These are phyloP conservation scores for Ctenosaura bakeri DNA, from an alignment of 2,797 vertebrate species.

Conservation along the genomic window DNA sequence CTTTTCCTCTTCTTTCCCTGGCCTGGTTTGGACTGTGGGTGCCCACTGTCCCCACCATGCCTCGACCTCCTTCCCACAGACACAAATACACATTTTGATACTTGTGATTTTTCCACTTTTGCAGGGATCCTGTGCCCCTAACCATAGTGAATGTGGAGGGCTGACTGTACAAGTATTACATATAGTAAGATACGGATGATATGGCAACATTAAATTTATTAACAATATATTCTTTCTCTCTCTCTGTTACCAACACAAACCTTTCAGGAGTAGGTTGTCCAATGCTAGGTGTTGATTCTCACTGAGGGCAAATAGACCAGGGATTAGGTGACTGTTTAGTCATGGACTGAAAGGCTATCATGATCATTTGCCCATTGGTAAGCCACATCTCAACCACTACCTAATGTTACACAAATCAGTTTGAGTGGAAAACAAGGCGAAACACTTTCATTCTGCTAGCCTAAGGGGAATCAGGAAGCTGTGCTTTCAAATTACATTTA, in stretches of 20 bases:
- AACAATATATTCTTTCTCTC: background rate
- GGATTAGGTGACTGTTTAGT: background rate
- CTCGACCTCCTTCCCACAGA: no score
- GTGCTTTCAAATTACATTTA: slow-evolving; percentile 14
- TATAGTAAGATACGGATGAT: background rate
- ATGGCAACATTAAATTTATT: background rate
- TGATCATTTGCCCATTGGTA: background rate
- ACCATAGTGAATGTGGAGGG: no score
- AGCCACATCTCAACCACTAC: background rate
- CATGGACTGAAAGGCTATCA: background rate
- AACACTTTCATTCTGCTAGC: background rate
- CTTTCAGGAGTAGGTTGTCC: background rate
- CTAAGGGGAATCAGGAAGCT: slow-evolving; percentile 6
- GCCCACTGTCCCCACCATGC: no score
- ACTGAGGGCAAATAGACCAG: background rate
- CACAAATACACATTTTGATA: no score
- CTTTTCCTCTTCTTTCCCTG: no score
- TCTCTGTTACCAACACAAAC: no score
- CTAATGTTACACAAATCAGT: background rate
- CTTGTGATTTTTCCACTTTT: no score
- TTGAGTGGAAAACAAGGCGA: background rate
- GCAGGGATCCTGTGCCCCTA: no score
- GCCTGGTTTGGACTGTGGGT: no score
- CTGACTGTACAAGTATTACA: background rate
- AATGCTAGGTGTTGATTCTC: background rate